Evolutionary conservation across 2,888 invertebrate genomes (phyloP).

Genomic region (Cheiracanthium punctorium): DNA sequence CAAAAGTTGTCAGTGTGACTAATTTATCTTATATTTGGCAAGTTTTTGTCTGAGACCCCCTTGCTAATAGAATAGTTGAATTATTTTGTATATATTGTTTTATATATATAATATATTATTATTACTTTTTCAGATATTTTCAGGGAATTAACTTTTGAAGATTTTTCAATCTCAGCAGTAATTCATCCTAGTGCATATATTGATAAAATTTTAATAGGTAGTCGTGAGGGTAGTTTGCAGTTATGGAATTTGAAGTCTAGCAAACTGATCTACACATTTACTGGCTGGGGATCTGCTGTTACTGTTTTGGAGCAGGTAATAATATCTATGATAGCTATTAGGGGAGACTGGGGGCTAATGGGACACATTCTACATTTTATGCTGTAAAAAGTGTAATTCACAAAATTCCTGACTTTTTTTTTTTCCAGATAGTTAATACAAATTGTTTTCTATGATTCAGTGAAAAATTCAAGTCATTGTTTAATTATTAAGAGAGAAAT

Average conservation of each 20-base stretch:
- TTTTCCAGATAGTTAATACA: too few species aligned
- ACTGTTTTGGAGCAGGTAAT: conserved; percentile 85
- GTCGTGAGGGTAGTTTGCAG: conserved; percentile 88
- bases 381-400: too few species aligned
- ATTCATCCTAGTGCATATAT: conserved; percentile 95
- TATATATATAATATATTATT: neutral
- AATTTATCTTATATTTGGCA: too few species aligned
- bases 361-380: too few species aligned
- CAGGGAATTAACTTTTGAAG: conserved; percentile 76
- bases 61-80: neutral
- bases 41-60: neutral
- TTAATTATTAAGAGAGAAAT: too few species aligned
- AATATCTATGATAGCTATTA: too few species aligned
- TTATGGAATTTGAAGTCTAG: conserved; percentile 91
- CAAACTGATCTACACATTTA: conserved; percentile 86
- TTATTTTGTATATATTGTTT: neutral
- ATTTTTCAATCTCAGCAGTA: conserved; percentile 88
- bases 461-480: too few species aligned
- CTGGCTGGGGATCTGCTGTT: conserved; percentile 84
- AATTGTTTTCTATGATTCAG: too few species aligned
- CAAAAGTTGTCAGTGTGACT: too few species aligned
- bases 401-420: too few species aligned
- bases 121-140: conserved; percentile 74
- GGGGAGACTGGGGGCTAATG: too few species aligned
- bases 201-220: conserved; percentile 93